Conservation (phyloP, 2,113 vertebrate genomes). For the Cryptotis parvus region DNA sequence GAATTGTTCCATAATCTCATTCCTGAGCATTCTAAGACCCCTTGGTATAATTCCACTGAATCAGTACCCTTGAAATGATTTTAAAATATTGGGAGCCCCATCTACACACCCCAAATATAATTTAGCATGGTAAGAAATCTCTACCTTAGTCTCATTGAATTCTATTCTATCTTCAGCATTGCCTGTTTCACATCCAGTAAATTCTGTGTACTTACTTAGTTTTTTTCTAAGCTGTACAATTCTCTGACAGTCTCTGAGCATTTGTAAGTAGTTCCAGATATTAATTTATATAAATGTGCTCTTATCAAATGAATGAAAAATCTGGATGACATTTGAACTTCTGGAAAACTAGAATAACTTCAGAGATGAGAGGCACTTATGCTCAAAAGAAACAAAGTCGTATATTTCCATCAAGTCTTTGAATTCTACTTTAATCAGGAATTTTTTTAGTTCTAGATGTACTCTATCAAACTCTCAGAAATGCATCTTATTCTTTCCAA, state of each 20-base stretch:
- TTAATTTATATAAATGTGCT: background rate
- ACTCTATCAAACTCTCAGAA: slow-evolving; percentile 6
- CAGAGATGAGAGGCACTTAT: background rate
- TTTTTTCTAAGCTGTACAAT: slow-evolving; percentile 25
- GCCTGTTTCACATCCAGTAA: background rate
- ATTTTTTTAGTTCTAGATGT: background rate
- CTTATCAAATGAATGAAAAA: slow-evolving; percentile 39
- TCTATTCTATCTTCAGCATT: background rate
- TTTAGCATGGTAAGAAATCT: background rate
- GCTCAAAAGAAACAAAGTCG: background rate
- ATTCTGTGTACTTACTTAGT: background rate
- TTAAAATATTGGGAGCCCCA: background rate
- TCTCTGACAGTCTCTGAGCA: background rate
- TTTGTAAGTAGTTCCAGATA: slow-evolving; percentile 1
- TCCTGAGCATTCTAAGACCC: slow-evolving; percentile 3
- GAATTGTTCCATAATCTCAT: slow-evolving; percentile 42
- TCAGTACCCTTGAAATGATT: slow-evolving; percentile 29
- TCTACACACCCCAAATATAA: background rate
- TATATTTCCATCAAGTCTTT: background rate
- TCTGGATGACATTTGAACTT: slow-evolving; percentile 28
- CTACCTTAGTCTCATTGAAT: background rate
- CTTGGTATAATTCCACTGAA: background rate
- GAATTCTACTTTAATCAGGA: background rate
- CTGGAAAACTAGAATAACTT: slow-evolving; percentile 27
- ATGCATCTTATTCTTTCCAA: background rate